Evolutionary conservation across 2,113 vertebrate genomes (phyloP).

Genomic region (Chaetura pelagica): DNA sequence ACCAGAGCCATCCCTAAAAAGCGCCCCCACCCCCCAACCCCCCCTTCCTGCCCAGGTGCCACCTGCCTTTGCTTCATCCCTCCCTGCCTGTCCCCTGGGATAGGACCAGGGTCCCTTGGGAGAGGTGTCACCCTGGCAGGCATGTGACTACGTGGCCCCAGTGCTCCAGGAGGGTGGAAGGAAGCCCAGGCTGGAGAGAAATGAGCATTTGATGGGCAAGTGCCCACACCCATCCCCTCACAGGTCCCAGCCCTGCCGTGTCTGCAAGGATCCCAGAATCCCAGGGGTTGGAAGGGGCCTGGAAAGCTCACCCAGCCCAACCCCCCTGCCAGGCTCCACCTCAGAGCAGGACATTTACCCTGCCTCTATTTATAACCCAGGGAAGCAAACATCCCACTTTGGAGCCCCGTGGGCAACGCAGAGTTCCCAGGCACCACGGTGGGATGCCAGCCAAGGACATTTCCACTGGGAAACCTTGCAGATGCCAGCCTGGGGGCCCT

Average conservation of each 20-base stretch:
- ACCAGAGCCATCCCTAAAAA: not conserved
- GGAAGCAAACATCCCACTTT: not conserved
- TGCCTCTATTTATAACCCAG: not conserved
- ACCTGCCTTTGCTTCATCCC: fast-evolving
- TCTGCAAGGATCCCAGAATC: no score
- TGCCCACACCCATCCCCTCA: not conserved
- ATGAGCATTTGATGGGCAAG: fast-evolving
- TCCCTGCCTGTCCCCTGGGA: not conserved
- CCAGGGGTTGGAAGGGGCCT: no score
- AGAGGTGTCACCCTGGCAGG: not conserved
- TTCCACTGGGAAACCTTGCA: not conserved
- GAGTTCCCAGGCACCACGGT: not conserved
- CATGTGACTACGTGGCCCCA: fast-evolving
- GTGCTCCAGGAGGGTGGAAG: fast-evolving
- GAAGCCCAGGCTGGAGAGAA: not conserved
- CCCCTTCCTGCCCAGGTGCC: fast-evolving
- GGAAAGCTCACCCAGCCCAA: no score
- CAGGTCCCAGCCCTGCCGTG: not conserved
- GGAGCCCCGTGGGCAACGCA: not conserved
- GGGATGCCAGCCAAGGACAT: not conserved
- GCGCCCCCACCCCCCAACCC: not conserved
- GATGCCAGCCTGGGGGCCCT: not conserved
- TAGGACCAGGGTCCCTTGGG: fast-evolving
- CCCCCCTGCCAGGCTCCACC: not conserved
- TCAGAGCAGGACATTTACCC: not conserved